Conservation (phyloP, 2,113 vertebrate genomes). For the Chaenocephalus aceratus region DNA sequence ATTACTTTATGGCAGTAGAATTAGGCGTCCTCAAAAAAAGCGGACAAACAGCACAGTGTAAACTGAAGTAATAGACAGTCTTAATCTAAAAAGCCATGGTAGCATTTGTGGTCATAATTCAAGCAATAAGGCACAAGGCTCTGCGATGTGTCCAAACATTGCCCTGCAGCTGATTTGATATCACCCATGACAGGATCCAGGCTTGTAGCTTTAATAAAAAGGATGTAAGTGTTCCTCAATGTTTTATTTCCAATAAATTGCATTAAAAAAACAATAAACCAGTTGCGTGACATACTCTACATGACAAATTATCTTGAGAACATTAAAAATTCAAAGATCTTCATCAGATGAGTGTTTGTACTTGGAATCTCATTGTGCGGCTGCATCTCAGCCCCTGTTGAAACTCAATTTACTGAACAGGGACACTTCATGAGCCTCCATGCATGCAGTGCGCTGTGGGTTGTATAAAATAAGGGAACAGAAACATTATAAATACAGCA, state of each 20-base stretch:
- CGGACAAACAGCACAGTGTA: conserved; percentile 5
- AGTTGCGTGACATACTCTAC: conserved; percentile 36
- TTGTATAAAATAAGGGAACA: conserved; percentile 22
- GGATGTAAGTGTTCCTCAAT: conserved; percentile 12
- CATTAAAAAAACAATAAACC: conserved; percentile 46
- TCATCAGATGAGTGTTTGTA: conserved; percentile 53
- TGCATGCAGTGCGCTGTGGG: conserved; percentile 16
- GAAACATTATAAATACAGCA: conserved; percentile 28
- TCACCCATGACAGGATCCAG: conserved; percentile 41
- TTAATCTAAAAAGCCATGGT: conserved; percentile 27
- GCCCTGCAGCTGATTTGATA: conserved; percentile 55
- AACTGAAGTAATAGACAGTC: conserved; percentile 27
- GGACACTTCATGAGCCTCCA: conserved; percentile 26
- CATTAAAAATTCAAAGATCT: conserved; percentile 62
- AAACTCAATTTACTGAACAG: conserved; percentile 58
- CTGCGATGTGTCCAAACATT: conserved; percentile 33
- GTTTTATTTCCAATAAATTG: conserved; percentile 36
- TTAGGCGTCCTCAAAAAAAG: conserved; percentile 1
- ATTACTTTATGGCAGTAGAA: not conserved
- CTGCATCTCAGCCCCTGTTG: conserved; percentile 43
- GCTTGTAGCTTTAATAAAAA: conserved; percentile 48
- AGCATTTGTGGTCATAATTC: conserved; percentile 30
- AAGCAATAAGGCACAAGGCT: conserved; percentile 28
- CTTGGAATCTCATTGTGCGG: conserved; percentile 45
- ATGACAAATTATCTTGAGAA: conserved; percentile 42